phyloP scores from a whole-genome alignment of 2,888 invertebrate species.

The Embidobia sp. region DNA sequence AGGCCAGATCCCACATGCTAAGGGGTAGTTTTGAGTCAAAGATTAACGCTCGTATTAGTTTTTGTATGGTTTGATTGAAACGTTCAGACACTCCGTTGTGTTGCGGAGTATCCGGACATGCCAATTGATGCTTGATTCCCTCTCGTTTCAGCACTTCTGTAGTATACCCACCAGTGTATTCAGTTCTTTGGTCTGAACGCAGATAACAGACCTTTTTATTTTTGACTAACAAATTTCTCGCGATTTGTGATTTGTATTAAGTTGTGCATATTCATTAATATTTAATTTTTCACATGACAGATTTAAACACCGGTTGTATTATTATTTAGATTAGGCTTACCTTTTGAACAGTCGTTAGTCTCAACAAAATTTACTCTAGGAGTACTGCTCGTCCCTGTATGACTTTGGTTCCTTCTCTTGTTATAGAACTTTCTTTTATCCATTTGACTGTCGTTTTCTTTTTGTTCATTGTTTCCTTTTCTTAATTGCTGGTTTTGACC shows the following conservation, averaged over 20 bases:
- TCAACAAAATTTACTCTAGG: not conserved
- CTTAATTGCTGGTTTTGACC: not conserved
- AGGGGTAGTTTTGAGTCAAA: slow-evolving; percentile 3
- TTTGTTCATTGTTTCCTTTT: not conserved
- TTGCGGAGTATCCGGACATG: not conserved
- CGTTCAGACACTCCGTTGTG: slow-evolving; percentile 58
- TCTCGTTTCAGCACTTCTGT: slow-evolving; percentile 9
- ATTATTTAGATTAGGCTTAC: too few relatives aligned
- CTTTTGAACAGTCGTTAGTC: not conserved
- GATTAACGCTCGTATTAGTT: not conserved
- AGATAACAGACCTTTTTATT: slow-evolving; percentile 68
- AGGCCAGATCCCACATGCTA: slow-evolving; percentile 4
- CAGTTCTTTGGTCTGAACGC: slow-evolving; percentile 58
- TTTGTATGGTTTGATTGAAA: slow-evolving; percentile 41
- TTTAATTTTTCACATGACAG: too few relatives aligned
- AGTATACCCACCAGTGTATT: slow-evolving; percentile 29
- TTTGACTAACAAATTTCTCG: slow-evolving; percentile 66
- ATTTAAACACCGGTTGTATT: too few relatives aligned
- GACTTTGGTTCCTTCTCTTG: not conserved
- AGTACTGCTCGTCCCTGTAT: too few relatives aligned
- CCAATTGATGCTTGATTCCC: slow-evolving; percentile 15
- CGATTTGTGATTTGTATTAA: too few relatives aligned
- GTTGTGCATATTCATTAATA: too few relatives aligned
- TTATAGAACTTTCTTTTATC: not conserved
- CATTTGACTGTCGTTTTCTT: not conserved